Evolutionary conservation across 2,797 vertebrate species (phyloP), one percentile per base, ranked within the genome.

Genomic region (Melanotaenia parkinsoni): DNA sequence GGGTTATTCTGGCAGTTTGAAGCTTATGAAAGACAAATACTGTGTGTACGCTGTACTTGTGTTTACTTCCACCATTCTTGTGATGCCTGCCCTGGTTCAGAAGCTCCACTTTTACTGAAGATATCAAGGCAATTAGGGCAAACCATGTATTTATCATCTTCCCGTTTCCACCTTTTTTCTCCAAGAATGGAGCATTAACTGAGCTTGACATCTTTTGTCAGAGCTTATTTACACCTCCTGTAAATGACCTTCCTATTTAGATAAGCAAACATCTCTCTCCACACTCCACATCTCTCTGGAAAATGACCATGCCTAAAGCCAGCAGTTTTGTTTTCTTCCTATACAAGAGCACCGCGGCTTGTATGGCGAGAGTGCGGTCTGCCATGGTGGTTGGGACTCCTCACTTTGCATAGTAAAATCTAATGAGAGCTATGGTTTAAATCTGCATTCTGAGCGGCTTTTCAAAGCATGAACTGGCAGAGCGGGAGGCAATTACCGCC

Each of bases 181-280:
- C 67, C 60, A 83, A 81, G 80, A 88, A 83, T 0, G 18, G 47
- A 86, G 86, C 82, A 74, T 83, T 90, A 89, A 92, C 72, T 78
- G 82, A 77, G 72, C 86, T 84, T 84, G 86, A 88, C 91, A 91
- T 86, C 70, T 87, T 92, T 93, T 90, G 90, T 92, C 90, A 82
- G 79, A 86, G 74, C 78, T 81, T 80, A 75, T 90, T 80, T 79
- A 62, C 70, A 65, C 88, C 84, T 89, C 74, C 54, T 54, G 58
- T 81, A 91, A 91, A 91, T 86, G 88, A 92, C 87, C 90, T 92
- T 87, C 88, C 86, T 74, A 79, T 89, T 92, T 89, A 83, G 87
- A 87, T 89, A 88, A 89, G 82, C 74, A 88, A 88, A 89, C 74
- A 79, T 89, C 82, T 82, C 67, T 66, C 75, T 80, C 74, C 53